A percentile compares a stretch with the other conserved stretches of the same genome.
Conservation (phyloP, 2,888 invertebrate species). For the Cataglyphis livida region DNA sequence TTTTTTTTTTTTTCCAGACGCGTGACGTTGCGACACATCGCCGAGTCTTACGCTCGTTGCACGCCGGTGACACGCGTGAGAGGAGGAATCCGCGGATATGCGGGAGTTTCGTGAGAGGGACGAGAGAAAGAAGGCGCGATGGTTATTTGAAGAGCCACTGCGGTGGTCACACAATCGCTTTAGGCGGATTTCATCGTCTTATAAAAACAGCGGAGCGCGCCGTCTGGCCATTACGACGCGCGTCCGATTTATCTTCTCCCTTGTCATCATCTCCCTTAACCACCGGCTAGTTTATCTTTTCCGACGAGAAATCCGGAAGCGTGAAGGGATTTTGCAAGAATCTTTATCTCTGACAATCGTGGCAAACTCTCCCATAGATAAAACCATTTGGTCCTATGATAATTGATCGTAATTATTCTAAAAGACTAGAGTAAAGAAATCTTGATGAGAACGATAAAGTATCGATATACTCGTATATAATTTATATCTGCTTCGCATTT, state of each 20-base stretch:
- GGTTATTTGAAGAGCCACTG: conserved; percentile 2
- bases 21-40: conserved; percentile 34
- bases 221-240: conserved; percentile 6
- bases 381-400: background rate
- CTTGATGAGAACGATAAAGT: background rate
- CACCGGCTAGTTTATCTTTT: conserved; percentile 34
- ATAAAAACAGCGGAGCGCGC: conserved; percentile 25
- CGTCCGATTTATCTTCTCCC: conserved; percentile 45
- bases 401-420: background rate
- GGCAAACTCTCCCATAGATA: background rate
- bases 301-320: conserved; percentile 39
- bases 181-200: conserved; percentile 39
- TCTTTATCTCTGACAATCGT: conserved; percentile 26
- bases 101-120: background rate
- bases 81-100: background rate
- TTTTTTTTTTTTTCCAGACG: conserved; percentile 7
- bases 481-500: background rate
- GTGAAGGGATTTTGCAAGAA: conserved; percentile 35
- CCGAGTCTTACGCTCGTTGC: background rate
- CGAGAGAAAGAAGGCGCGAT: background rate
- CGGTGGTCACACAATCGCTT: conserved; percentile 21
- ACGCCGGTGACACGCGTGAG: conserved; percentile 7
- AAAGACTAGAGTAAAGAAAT: background rate
- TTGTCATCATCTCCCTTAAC: conserved; percentile 55
- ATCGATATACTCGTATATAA: background rate